Conservation (phyloP, 2,113 vertebrate species). For the Oncorhynchus masou region DNA sequence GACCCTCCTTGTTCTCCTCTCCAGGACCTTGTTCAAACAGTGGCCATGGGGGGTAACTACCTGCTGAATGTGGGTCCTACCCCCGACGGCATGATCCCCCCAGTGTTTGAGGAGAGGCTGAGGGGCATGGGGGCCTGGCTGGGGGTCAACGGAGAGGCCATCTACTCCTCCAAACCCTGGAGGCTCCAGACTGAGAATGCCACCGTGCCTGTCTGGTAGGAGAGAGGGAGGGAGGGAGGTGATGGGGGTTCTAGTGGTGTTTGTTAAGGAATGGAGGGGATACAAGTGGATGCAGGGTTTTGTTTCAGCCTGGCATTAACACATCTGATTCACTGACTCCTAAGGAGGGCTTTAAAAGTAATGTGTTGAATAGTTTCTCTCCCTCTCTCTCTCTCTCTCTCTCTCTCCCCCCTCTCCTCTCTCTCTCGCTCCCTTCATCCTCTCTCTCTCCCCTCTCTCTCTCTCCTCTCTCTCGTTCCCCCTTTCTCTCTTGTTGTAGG, state of each 20-base stretch:
- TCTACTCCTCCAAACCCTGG: conserved; percentile 81
- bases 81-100: conserved; percentile 79
- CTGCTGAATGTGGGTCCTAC: conserved; percentile 86
- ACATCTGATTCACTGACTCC: neutral
- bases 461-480: neutral
- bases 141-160: conserved; percentile 80
- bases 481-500: conserved; percentile 53
- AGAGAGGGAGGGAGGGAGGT: neutral
- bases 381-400: neutral
- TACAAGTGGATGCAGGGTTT: neutral
- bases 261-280: neutral
- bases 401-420: neutral
- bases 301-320: neutral
- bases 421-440: neutral
- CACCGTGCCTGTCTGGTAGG: conserved; percentile 71
- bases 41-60: conserved; percentile 86
- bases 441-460: neutral
- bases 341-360: too few species aligned
- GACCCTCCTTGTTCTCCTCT: neutral
- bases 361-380: neutral
- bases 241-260: neutral
- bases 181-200: conserved; percentile 75
- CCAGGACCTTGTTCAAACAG: conserved; percentile 80
- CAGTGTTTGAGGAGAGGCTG: conserved; percentile 83
- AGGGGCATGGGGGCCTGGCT: conserved; percentile 81